Conservation (phyloP, 2,113 vertebrate species). For the Mormoops blainvillei region DNA sequence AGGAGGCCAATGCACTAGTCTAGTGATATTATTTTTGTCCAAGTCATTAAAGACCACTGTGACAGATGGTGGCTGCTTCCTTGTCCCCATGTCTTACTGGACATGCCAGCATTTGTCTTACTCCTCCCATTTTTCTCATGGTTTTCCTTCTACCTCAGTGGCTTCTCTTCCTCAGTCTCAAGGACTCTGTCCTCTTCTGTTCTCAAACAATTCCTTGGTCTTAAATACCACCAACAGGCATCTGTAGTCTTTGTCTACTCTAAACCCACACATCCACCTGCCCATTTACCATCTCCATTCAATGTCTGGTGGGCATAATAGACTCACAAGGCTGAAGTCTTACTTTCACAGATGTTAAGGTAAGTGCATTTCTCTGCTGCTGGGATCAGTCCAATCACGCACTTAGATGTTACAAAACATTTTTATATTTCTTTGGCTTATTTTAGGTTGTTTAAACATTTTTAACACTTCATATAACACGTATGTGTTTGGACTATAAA, state of each 20-base stretch:
- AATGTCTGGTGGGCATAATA: neutral
- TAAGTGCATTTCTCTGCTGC: neutral
- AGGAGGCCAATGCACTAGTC: neutral
- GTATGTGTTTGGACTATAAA: constrained; percentile 5
- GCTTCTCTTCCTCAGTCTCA: neutral
- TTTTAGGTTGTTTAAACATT: constrained; percentile 43
- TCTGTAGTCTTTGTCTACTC: neutral
- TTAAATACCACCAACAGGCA: neutral
- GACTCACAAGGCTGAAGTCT: neutral
- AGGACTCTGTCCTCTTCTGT: neutral
- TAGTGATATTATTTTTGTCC: neutral
- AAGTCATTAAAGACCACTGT: neutral
- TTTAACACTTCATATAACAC: constrained; percentile 14
- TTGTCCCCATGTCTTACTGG: neutral
- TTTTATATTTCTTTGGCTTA: constrained; percentile 21
- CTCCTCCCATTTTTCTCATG: neutral
- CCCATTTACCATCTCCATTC: neutral
- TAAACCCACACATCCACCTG: neutral
- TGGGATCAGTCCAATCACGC: neutral
- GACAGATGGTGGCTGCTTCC: neutral
- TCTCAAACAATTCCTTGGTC: neutral
- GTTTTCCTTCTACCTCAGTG: neutral
- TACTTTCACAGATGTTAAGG: neutral
- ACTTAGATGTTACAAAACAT: constrained; percentile 8
- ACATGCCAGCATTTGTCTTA: neutral